Evolutionary conservation across 1,140 invertebrate species (phyloP).

Genomic region (Drosophila varians): DNA sequence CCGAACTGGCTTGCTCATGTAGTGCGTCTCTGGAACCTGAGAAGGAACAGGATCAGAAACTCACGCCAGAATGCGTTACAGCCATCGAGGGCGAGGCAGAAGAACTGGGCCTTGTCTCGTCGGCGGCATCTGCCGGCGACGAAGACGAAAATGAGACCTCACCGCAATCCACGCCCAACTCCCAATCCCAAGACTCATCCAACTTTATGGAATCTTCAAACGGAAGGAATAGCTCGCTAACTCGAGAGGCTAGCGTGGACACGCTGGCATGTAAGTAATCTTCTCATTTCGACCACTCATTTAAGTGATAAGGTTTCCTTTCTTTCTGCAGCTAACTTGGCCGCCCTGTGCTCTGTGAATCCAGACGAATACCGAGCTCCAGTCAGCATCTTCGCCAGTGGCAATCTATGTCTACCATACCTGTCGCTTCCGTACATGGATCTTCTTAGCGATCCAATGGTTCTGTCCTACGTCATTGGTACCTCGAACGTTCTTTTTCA

Average conservation of each 20-base stretch:
- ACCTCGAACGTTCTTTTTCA: conserved; percentile 99
- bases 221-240: conserved; percentile 84
- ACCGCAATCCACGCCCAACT: conserved; percentile 69
- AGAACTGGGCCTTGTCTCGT: conserved; percentile 63
- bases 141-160: conserved; percentile 65
- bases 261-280: conserved; percentile 85
- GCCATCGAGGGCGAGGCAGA: conserved; percentile 60
- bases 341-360: conserved; percentile 84
- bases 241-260: conserved; percentile 87
- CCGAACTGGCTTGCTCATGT: conserved; percentile 10
- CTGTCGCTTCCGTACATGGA: conserved; percentile 98
- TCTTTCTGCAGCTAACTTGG: conserved; percentile 54
- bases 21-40: conserved; percentile 4
- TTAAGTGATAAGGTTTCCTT: not conserved
- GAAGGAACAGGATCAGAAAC: conserved; percentile 13
- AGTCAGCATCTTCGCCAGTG: conserved; percentile 94
- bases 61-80: conserved; percentile 33
- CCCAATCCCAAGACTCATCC: conserved; percentile 58
- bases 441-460: conserved; percentile 93
- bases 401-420: conserved; percentile 97
- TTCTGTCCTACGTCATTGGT: conserved; percentile 96
- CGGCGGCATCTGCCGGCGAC: conserved; percentile 68
- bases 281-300: not conserved
- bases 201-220: conserved; percentile 59
- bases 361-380: conserved; percentile 93